Conservation (phyloP, 2,888 invertebrate species). For the Eristalis arbustorum region DNA sequence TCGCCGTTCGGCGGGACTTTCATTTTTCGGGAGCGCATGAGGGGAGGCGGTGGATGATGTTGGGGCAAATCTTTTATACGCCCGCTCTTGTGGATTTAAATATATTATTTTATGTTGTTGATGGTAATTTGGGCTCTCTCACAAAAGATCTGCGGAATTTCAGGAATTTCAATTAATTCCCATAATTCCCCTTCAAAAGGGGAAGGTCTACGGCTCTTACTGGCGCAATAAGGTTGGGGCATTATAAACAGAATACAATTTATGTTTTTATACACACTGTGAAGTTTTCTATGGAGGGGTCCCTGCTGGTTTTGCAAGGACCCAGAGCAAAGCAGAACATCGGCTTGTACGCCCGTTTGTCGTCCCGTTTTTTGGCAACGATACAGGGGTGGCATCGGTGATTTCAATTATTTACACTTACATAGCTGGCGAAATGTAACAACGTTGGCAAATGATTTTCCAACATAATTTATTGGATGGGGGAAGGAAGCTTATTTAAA, state of each 20-base stretch:
- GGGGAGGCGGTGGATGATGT: background rate
- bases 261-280: constrained; percentile 64
- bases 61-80: constrained; percentile 54
- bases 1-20: background rate
- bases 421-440: constrained; percentile 54
- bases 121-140: constrained; percentile 78
- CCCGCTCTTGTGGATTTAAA: constrained; percentile 63
- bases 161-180: constrained; percentile 80
- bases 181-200: constrained; percentile 77
- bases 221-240: constrained; percentile 62
- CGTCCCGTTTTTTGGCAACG: constrained; percentile 64
- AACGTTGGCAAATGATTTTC: constrained; percentile 55
- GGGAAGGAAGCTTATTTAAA: constrained; percentile 62
- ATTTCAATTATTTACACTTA: constrained; percentile 69
- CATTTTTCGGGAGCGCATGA: background rate
- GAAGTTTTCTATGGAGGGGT: constrained; percentile 44
- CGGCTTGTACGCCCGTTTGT: constrained; percentile 21
- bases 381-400: constrained; percentile 43
- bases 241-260: constrained; percentile 70
- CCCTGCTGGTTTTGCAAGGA: background rate
- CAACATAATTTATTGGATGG: constrained; percentile 60
- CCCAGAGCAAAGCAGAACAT: background rate
- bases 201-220: constrained; percentile 64
- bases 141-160: constrained; percentile 79
- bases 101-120: constrained; percentile 73